These are phyloP conservation scores for Armadillidium nasatum DNA, from an alignment of 1,140 invertebrate species.

Conservation along the genomic window DNA sequence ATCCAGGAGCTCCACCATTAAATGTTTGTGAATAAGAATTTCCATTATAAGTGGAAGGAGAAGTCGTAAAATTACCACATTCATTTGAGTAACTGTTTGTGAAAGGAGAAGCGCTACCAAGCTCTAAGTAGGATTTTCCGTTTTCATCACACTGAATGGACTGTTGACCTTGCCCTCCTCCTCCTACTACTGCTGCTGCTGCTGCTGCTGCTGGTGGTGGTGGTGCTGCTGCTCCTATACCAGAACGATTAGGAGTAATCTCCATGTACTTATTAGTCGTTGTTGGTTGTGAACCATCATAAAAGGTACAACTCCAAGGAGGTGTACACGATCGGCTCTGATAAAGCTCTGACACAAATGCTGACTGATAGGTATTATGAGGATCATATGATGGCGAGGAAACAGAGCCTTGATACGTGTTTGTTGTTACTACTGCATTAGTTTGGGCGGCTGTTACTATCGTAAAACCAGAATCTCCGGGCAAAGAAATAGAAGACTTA, in stretches of 20 bases:
- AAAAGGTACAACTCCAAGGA: conserved; percentile 43
- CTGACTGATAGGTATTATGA: conserved; percentile 30
- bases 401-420: conserved; percentile 37
- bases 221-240: too few species aligned
- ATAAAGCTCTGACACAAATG: conserved; percentile 24
- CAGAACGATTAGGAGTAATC: conserved; percentile 27
- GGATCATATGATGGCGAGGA: conserved; percentile 38
- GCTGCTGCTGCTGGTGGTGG: too few species aligned
- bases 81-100: conserved; percentile 42
- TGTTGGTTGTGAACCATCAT: conserved; percentile 41
- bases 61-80: conserved; percentile 44
- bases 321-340: conserved; percentile 24
- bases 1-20: conserved; percentile 49
- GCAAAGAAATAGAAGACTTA: conserved; percentile 16
- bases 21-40: conserved; percentile 27
- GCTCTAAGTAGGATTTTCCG: conserved; percentile 80
- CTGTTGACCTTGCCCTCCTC: conserved; percentile 56
- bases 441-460: conserved; percentile 38
- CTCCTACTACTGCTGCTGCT: background rate
- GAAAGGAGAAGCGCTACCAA: conserved; percentile 55
- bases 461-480: conserved; percentile 25
- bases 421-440: conserved; percentile 37
- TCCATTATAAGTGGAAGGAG: conserved; percentile 35
- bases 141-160: conserved; percentile 81
- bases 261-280: conserved; percentile 44